Conservation (phyloP, 2,888 invertebrate species). For the Sminthurides aquaticus region DNA sequence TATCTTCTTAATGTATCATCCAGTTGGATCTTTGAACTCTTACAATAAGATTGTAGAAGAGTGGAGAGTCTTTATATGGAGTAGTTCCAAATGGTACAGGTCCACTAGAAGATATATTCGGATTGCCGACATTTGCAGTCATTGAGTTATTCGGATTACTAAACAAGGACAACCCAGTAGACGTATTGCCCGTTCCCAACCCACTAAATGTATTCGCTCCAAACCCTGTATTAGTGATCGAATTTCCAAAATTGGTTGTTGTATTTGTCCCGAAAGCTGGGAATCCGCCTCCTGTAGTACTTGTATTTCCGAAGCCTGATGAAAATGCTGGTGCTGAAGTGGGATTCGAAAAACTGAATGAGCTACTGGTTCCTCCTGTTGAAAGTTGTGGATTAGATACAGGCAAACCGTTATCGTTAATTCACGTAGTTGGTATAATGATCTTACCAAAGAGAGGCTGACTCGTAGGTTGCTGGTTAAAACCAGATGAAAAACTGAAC, state of each 20-base stretch:
- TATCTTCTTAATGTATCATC: too few species aligned
- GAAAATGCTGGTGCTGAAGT: constrained; percentile 14
- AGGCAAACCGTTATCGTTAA: neutral
- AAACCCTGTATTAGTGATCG: constrained; percentile 19
- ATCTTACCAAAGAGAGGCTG: constrained; percentile 36
- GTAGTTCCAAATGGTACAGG: constrained; percentile 56
- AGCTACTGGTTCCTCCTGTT: neutral
- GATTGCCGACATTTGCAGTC: constrained; percentile 11
- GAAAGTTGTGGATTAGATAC: too few species aligned
- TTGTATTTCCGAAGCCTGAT: constrained; percentile 8
- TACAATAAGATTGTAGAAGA: constrained; percentile 63
- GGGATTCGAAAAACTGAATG: constrained; percentile 15
- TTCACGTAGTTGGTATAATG: neutral
- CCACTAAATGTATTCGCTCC: constrained; percentile 12
- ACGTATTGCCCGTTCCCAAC: neutral
- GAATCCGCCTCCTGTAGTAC: constrained; percentile 8
- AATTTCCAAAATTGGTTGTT: constrained; percentile 9
- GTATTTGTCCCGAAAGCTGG: constrained; percentile 21
- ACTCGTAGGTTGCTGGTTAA: constrained; percentile 27
- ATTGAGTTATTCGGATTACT: constrained; percentile 13
- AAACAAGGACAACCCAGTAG: constrained; percentile 25
- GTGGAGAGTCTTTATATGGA: constrained; percentile 80
- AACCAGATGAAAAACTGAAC: constrained; percentile 34
- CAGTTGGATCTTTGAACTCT: too few species aligned
- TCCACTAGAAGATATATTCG: constrained; percentile 3